Conservation (phyloP, 2,797 vertebrate species). For the Anabas testudineus region DNA sequence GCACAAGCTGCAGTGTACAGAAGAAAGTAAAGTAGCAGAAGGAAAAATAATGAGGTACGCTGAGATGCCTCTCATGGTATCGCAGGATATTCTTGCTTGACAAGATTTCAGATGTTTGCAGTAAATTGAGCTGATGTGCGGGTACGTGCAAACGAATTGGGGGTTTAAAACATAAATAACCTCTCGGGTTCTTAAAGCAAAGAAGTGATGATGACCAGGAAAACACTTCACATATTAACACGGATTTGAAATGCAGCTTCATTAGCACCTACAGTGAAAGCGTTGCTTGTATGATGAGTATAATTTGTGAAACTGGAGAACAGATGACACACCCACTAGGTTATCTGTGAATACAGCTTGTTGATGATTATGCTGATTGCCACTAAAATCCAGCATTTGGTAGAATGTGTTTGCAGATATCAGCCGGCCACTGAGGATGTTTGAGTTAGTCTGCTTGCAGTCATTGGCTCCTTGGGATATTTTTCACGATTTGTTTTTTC, state of each 20-base stretch:
- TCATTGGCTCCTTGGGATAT: conserved; percentile 23
- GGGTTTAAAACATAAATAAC: conserved; percentile 14
- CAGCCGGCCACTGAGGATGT: conserved; percentile 21
- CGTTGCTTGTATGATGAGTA: conserved; percentile 45
- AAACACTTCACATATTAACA: conserved; percentile 32
- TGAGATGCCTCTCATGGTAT: conserved; percentile 1
- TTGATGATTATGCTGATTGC: conserved; percentile 43
- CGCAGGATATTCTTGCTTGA: conserved; percentile 11
- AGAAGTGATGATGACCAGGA: conserved; percentile 18
- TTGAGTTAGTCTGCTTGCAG: conserved; percentile 6
- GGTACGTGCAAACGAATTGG: not conserved
- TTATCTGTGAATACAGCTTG: conserved; percentile 32
- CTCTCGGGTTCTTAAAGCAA: conserved; percentile 8
- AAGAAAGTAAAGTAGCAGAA: conserved; percentile 29
- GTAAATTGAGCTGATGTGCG: conserved; percentile 20
- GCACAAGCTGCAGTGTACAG: conserved; percentile 1
- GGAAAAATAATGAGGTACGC: conserved; percentile 45
- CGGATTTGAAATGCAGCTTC: conserved; percentile 35
- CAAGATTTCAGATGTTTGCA: conserved; percentile 20
- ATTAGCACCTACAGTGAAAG: conserved; percentile 35
- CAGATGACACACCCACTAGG: conserved; percentile 30
- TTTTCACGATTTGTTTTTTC: conserved; percentile 39
- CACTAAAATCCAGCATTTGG: conserved; percentile 38
- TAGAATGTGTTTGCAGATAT: conserved; percentile 36
- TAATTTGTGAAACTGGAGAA: conserved; percentile 42